phyloP scores from a whole-genome alignment of 1,140 invertebrate genomes.

The Drosophila grimshawi region DNA sequence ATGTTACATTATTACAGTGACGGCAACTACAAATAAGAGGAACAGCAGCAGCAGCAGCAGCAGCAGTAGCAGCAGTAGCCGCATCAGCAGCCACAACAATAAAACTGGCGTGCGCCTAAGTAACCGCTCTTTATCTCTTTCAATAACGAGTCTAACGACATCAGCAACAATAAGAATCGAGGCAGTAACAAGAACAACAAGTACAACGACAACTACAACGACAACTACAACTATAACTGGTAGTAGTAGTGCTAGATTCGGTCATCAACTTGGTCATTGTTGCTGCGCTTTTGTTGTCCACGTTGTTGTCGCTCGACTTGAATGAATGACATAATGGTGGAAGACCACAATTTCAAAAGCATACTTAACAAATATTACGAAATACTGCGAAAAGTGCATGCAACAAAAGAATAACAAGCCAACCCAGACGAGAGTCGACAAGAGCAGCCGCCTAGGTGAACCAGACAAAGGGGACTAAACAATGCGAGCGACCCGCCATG shows the following conservation, averaged over 20 bases:
- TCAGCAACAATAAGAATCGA: slow-evolving; percentile 39
- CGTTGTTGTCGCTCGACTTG: slow-evolving; percentile 47
- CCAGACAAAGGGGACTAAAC: slow-evolving; percentile 67
- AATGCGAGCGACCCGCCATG: slow-evolving; percentile 66
- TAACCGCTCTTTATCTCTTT: slow-evolving; percentile 80
- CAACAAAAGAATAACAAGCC: slow-evolving; percentile 80
- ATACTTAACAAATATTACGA: slow-evolving; percentile 82
- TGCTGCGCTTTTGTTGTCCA: slow-evolving; percentile 25
- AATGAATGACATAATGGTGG: slow-evolving; percentile 82
- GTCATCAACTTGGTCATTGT: slow-evolving; percentile 44
- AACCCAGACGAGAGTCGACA: slow-evolving; percentile 26
- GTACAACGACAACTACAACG: slow-evolving; percentile 23
- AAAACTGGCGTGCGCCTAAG: slow-evolving; percentile 72
- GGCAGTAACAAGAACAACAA: slow-evolving; percentile 22
- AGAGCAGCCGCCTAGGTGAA: slow-evolving; percentile 61
- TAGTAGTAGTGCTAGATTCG: slow-evolving; percentile 52
- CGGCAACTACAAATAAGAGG: slow-evolving; percentile 62
- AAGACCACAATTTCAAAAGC: slow-evolving; percentile 82
- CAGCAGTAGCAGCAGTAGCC: slow-evolving; percentile 34
- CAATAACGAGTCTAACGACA: slow-evolving; percentile 78
- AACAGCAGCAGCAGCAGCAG: slow-evolving; percentile 20
- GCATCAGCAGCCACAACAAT: slow-evolving; percentile 50
- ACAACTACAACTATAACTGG: slow-evolving; percentile 28
- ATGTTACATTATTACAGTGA: slow-evolving; percentile 73
- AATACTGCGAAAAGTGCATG: slow-evolving; percentile 80